Percentiles rank a stretch among this genome's conserved stretches.
Evolutionary conservation across 2,888 invertebrate species (phyloP).

Genomic region (Odontocolon sp.): DNA sequence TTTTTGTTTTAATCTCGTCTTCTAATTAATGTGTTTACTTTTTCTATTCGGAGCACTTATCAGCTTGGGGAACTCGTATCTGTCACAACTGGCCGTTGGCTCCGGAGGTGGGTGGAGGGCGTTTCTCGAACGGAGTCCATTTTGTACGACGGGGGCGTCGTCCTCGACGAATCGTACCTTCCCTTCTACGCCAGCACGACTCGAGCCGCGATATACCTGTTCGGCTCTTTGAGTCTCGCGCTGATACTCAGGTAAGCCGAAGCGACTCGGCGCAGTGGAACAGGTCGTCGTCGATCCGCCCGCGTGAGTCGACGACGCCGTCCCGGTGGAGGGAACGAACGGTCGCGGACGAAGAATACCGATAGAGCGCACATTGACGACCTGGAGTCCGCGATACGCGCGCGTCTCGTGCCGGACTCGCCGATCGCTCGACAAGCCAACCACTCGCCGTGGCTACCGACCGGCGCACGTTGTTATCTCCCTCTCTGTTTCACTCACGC

Average conservation of each 20-base stretch:
- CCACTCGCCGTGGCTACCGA: constrained; percentile 11
- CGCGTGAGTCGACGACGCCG: constrained; percentile 19
- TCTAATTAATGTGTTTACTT: too few species aligned
- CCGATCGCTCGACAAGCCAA: constrained; percentile 23
- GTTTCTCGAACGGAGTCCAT: constrained; percentile 70
- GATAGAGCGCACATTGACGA: constrained; percentile 73
- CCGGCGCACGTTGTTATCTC: constrained; percentile 33
- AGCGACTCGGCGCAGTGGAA: constrained; percentile 25
- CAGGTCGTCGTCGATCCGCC: constrained; percentile 39
- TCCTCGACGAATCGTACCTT: constrained; percentile 61
- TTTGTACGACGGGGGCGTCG: constrained; percentile 73
- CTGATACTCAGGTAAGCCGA: constrained; percentile 1
- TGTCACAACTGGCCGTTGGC: background rate
- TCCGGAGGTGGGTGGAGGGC: constrained; percentile 56
- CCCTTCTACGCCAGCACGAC: constrained; percentile 56
- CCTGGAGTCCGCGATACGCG: constrained; percentile 77
- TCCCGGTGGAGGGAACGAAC: constrained; percentile 68
- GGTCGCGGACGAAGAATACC: constrained; percentile 39
- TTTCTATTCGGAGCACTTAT: too few species aligned
- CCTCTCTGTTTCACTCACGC: constrained; percentile 27
- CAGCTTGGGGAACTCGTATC: too few species aligned
- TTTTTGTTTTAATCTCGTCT: too few species aligned
- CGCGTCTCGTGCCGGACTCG: constrained; percentile 61
- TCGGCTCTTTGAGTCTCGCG: constrained; percentile 7
- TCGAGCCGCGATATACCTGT: background rate